Percentiles rank a stretch among this genome's conserved stretches.
Conservation (phyloP, 2,113 vertebrate species). For the Todiramphus chloris region DNA sequence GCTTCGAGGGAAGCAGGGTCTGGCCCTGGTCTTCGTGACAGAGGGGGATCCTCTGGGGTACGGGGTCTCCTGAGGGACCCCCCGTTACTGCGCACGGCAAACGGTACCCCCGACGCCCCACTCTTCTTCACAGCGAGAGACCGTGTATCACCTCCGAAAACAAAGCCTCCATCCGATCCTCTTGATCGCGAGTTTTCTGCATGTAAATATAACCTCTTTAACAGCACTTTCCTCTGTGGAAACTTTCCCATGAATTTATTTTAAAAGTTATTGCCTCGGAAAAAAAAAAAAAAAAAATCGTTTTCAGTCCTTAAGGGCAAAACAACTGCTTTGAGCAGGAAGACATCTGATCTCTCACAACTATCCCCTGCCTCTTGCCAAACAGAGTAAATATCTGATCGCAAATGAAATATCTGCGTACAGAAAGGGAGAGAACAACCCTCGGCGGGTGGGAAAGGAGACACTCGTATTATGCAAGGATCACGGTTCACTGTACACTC, state of each 20-base stretch:
- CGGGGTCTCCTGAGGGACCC: not conserved
- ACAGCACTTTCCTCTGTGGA: not conserved
- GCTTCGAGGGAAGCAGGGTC: not conserved
- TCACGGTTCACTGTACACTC: not conserved
- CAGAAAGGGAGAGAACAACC: not conserved
- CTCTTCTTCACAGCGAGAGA: too few species aligned
- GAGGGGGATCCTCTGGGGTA: not conserved
- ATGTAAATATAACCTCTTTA: not conserved
- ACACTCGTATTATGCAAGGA: not conserved
- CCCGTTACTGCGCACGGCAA: not conserved
- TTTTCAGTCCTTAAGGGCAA: slow-evolving; percentile 37
- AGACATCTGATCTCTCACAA: slow-evolving; percentile 6
- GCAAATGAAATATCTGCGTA: slow-evolving; percentile 26
- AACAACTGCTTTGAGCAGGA: not conserved
- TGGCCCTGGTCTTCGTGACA: not conserved
- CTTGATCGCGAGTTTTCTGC: not conserved
- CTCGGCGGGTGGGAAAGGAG: not conserved
- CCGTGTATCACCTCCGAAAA: not conserved
- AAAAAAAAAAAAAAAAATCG: not conserved
- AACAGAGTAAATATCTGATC: not conserved
- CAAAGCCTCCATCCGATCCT: not conserved
- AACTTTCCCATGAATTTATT: not conserved
- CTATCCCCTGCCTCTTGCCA: not conserved
- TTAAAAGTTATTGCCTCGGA: not conserved
- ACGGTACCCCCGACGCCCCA: too few species aligned